Base-by-base conservation (phyloP, 2,113 vertebrate species). In the Garra rufa region DNA sequence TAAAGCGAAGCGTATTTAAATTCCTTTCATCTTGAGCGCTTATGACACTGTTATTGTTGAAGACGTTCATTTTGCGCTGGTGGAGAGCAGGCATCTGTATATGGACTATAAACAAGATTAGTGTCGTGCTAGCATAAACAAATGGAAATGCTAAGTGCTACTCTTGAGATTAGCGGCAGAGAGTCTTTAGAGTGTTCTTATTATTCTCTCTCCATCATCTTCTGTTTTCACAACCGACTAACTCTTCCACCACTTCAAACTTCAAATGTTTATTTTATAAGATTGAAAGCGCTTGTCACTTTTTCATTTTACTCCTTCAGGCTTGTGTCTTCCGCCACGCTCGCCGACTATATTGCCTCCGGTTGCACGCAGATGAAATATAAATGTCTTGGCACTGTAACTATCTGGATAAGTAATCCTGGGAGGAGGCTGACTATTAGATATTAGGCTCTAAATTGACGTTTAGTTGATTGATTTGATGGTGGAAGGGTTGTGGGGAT, bases 41-140 rank as follows among this genome's bases (percentile, higher is more conserved):
- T 74, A 79, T 76, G 44, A 69, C 81, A 77, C 67, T 50, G 61
- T 65, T 55, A 74, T 82, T 81, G 11, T 79, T 44, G 77, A 88
- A 65, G 50, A 7, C 6, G 79, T 73, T 13, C 75, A 28, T 77
- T 30, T 9, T 13, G 24, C 30, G 17, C 43, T n/a, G 28, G 15
- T 70, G 28, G 46, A 73, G 75, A 30, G 52, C 44, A 26, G 17
- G 11, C 67, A 61, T 78, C 73, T 34, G 59, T 75, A 76, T 77
- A 83, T 85, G 55, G 83, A 50, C 69, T 69, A 83, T 85, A 85
- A 88, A 88, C 81, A 80, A 83, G 84, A 88, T 88, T 88, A 88
- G 74, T 65, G 19, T 71, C 24, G 19, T 75, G 81, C 48, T n/a
- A 71, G 69, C n/a, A 41, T 43, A 75, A 67, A 85, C 79, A 80